Conservation (phyloP, 2,888 invertebrate genomes). For the Lampropteryx suffumata region DNA sequence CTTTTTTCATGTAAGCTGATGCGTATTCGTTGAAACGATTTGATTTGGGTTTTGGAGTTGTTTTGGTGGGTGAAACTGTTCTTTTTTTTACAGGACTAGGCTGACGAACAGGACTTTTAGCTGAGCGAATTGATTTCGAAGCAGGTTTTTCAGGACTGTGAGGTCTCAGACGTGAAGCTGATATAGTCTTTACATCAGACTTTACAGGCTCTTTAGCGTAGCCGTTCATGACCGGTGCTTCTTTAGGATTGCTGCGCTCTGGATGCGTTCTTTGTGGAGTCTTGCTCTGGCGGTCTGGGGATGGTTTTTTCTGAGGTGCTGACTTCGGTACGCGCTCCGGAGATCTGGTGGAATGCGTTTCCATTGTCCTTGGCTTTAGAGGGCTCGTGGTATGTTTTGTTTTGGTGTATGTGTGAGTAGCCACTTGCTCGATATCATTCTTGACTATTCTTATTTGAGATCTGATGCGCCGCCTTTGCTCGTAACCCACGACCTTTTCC, state of each 20-base stretch:
- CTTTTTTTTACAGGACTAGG: constrained; percentile 70
- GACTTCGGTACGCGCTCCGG: constrained; percentile 48
- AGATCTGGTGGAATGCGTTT: constrained; percentile 44
- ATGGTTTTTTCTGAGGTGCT: constrained; percentile 42
- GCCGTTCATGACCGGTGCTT: constrained; percentile 51
- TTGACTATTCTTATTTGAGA: constrained; percentile 89
- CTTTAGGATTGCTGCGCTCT: constrained; percentile 41
- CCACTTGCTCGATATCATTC: constrained; percentile 76
- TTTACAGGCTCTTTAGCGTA: constrained; percentile 51
- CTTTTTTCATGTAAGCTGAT: constrained; percentile 77
- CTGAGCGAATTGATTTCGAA: constrained; percentile 42
- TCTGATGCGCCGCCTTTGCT: constrained; percentile 89
- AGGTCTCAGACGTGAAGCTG: constrained; percentile 46
- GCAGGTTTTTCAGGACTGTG: constrained; percentile 61
- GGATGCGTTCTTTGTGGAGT: constrained; percentile 39
- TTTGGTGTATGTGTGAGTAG: constrained; percentile 47
- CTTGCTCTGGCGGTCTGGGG: constrained; percentile 53
- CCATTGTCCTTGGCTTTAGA: constrained; percentile 50
- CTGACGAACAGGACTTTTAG: constrained; percentile 57
- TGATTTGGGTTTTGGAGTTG: constrained; percentile 58
- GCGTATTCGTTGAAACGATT: constrained; percentile 76
- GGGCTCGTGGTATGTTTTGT: constrained; percentile 48
- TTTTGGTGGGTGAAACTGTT: constrained; percentile 64
- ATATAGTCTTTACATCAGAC: constrained; percentile 32
- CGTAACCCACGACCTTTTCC: constrained; percentile 89